Conservation (phyloP, 1,140 invertebrate species). For the Araneus ventricosus region DNA sequence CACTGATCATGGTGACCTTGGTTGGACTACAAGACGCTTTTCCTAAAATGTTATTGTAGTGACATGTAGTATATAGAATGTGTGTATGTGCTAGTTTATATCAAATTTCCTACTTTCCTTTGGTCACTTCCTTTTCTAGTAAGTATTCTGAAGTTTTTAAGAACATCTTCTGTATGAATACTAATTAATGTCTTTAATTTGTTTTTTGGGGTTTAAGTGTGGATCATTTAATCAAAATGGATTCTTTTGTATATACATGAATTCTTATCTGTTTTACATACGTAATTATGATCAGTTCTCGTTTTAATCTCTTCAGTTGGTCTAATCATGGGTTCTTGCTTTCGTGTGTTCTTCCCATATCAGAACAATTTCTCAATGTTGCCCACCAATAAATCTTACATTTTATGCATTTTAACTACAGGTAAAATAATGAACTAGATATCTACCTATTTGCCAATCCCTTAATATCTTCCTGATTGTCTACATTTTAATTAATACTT, state of each 20-base stretch:
- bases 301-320: background rate
- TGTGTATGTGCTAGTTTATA: constrained; percentile 74
- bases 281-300: background rate
- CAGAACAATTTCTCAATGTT: background rate
- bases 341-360: background rate
- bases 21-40: constrained; percentile 51
- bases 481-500: constrained; percentile 15
- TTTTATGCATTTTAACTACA: background rate
- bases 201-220: constrained; percentile 32
- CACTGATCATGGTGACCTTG: background rate
- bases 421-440: too few species aligned
- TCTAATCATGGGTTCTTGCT: background rate
- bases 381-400: background rate
- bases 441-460: too few species aligned
- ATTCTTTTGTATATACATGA: constrained; percentile 14
- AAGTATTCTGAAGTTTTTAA: constrained; percentile 35
- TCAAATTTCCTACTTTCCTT: constrained; percentile 46
- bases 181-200: constrained; percentile 7
- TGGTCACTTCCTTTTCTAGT: constrained; percentile 34
- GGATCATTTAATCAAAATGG: constrained; percentile 38
- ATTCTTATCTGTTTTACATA: background rate
- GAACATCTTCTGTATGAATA: background rate
- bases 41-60: constrained; percentile 68
- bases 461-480: background rate
- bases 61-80: constrained; percentile 67